Conservation (phyloP, 2,888 invertebrate genomes). For the Microchrysa polita region DNA sequence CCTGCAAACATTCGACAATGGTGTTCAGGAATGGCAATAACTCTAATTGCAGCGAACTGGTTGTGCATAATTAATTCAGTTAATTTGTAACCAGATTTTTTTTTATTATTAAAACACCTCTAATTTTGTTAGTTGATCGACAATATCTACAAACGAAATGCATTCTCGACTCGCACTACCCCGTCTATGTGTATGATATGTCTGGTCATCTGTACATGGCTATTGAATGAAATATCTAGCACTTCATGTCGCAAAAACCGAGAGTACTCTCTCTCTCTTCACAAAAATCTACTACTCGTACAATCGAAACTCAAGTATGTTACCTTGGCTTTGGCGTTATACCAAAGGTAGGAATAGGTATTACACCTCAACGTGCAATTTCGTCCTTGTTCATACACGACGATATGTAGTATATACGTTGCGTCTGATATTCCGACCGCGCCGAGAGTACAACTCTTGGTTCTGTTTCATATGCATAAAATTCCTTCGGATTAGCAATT, state of each 20-base stretch:
- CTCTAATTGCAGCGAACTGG: neutral
- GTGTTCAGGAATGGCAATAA: neutral
- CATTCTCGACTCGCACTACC: constrained; percentile 11
- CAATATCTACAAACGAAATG: constrained; percentile 24
- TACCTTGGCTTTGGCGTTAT: too few species aligned
- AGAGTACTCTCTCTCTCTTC: neutral
- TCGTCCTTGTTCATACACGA: neutral
- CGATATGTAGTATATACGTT: too few species aligned
- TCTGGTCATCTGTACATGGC: too few species aligned
- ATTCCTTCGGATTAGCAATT: constrained; percentile 48
- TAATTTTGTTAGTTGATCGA: constrained; percentile 15
- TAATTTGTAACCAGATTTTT: neutral
- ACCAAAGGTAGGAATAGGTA: neutral
- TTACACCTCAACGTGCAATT: constrained; percentile 19
- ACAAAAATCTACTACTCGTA: constrained; percentile 7
- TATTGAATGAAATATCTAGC: constrained; percentile 13
- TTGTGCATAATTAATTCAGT: neutral
- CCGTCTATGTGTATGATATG: constrained; percentile 15
- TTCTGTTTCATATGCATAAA: too few species aligned
- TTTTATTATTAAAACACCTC: constrained; percentile 18
- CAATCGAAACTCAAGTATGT: constrained; percentile 26
- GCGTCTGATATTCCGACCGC: neutral
- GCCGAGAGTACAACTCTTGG: constrained; percentile 21
- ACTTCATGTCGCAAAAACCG: constrained; percentile 18
- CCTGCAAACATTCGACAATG: neutral